Evolutionary conservation across 2,797 vertebrate species (phyloP), one percentile per base, ranked within the genome.

Genomic region (Pseudopleuronectes americanus): DNA sequence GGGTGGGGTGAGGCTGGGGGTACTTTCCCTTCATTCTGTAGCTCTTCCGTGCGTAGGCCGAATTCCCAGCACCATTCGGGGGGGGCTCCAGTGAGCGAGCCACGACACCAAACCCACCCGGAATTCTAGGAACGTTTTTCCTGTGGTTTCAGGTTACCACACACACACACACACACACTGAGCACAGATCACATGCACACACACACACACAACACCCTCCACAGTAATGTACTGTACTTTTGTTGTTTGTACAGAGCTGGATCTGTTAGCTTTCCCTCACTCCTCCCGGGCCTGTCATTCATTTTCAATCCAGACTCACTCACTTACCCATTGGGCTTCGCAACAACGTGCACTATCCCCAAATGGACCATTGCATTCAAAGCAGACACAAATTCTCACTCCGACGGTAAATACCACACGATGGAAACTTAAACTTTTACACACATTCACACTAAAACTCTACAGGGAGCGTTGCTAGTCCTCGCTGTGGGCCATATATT

Each of bases 41-140:
- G 74, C 78, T 86, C 81, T 83, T 89, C 83, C 78, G 71, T 89
- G 87, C 64, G 33, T 85, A 86, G 86, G 84, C 84, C 52, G 36
- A 86, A 90, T 92, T 93, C 92, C 87, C 89, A 79, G 76, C 81
- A 87, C 83, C 83, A 87, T 81, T 90, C 86, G 64, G 88, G 88
- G 88, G 88, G 89, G 88, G 86, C 88, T 91, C 78, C 78, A 91
- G 88, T 74, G 71, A 87, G 88, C 41, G 55, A 89, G 81, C 85
- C 86, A 86, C 67, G 88, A 89, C 89, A 90, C 89, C 90, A 90
- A 91, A 91, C 92, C 90, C 88, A 92, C 88, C 80, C 85, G 90
- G 91, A 93, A 93, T 93, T 88, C 85, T 79, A 89, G 82, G 92
- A 93, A 92, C 90, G 87, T 90, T 93, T 92, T 93, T 90, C 89